phyloP scores from a whole-genome alignment of 2,888 invertebrate species.

The Sphecodes monilicornis region DNA sequence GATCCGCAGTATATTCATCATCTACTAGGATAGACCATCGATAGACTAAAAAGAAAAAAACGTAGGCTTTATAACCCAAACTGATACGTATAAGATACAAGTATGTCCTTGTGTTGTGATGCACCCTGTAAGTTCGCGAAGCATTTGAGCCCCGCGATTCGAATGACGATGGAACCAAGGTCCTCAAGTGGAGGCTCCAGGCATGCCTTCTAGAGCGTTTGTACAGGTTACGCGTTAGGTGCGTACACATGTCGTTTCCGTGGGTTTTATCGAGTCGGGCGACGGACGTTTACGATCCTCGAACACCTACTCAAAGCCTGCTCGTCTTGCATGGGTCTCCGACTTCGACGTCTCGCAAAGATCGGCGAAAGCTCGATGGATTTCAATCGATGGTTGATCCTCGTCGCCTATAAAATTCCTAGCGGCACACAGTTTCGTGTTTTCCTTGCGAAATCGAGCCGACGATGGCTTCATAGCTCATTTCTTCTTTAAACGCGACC shows the following conservation, averaged over 20 bases:
- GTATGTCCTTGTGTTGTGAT: background rate
- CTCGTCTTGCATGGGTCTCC: conserved; percentile 36
- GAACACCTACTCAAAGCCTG: conserved; percentile 75
- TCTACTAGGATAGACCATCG: too few relatives aligned
- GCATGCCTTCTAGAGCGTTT: conserved; percentile 21
- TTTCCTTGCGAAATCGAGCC: background rate
- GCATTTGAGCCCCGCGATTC: conserved; percentile 1
- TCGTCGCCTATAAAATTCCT: conserved; percentile 1
- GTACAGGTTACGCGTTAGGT: conserved; percentile 57
- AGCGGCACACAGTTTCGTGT: background rate
- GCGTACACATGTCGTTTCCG: conserved; percentile 65
- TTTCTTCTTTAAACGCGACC: background rate
- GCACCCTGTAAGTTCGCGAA: background rate
- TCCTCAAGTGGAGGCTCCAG: background rate
- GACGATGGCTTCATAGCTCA: background rate
- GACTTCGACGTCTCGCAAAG: conserved; percentile 22
- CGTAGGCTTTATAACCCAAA: too few relatives aligned
- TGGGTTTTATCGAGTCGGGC: conserved; percentile 75
- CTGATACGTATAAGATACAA: background rate
- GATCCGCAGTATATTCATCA: too few relatives aligned
- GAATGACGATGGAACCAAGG: background rate
- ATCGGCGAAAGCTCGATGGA: conserved; percentile 28
- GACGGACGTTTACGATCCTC: conserved; percentile 75
- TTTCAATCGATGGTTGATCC: conserved; percentile 17
- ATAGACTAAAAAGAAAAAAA: too few relatives aligned